These are phyloP conservation scores for Chaenocephalus aceratus DNA, from an alignment of 2,113 vertebrate genomes.

Conservation along the genomic window DNA sequence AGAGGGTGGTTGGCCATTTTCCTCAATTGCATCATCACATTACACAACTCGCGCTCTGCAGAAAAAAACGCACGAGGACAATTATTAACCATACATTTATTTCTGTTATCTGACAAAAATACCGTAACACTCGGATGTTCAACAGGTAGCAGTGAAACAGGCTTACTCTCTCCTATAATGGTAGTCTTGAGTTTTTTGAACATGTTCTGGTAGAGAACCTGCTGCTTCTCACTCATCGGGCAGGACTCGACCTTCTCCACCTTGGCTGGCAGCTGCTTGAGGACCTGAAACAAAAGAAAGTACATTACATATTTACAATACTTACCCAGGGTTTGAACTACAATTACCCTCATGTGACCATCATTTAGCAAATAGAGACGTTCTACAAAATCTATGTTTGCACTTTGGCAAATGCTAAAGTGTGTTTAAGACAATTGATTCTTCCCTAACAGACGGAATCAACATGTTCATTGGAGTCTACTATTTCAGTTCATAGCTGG, in stretches of 20 bases:
- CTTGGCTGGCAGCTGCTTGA: conserved; percentile 94
- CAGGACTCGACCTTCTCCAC: conserved; percentile 89
- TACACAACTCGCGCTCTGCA: conserved; percentile 90
- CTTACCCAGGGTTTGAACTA: background rate
- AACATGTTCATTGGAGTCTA: background rate
- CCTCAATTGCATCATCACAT: conserved; percentile 97
- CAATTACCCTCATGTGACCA: background rate
- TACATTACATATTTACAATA: background rate
- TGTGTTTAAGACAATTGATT: background rate
- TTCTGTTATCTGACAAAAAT: background rate
- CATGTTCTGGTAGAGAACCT: conserved; percentile 87
- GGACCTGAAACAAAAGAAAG: conserved; percentile 83
- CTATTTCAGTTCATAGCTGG: background rate
- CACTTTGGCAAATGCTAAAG: too few relatives aligned
- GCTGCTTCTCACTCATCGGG: conserved; percentile 92
- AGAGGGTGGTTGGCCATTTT: conserved; percentile 99
- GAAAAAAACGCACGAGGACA: background rate
- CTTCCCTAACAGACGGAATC: too few relatives aligned
- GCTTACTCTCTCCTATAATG: conserved; percentile 80
- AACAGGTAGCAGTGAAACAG: background rate
- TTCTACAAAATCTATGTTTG: background rate
- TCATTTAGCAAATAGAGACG: background rate
- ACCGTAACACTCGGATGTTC: background rate
- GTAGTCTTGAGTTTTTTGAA: conserved; percentile 88
- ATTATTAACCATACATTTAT: background rate